phyloP scores from a whole-genome alignment of 2,797 vertebrate species.

The Poecilia gillii region DNA sequence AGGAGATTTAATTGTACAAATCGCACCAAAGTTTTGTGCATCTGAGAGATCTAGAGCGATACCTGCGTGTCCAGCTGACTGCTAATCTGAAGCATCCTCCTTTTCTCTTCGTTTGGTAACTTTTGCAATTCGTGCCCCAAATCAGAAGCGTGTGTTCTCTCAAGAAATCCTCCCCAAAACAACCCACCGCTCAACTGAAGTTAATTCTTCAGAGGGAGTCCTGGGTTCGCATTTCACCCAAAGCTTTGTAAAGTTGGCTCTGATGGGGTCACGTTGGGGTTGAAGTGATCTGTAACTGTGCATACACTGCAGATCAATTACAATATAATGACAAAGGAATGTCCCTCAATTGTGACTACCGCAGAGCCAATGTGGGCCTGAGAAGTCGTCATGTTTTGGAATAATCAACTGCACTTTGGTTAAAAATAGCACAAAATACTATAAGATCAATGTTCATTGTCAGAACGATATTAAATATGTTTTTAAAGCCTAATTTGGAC shows the following conservation, averaged over 20 bases:
- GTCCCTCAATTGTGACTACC: constrained; percentile 47
- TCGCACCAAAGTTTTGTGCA: not conserved
- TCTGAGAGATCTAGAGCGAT: not conserved
- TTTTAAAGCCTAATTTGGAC: not conserved
- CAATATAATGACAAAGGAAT: constrained; percentile 78
- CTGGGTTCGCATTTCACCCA: constrained; percentile 75
- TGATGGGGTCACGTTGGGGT: constrained; percentile 77
- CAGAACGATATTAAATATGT: not conserved
- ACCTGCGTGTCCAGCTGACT: constrained; percentile 14
- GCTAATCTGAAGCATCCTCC: constrained; percentile 44
- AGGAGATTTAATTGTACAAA: constrained; percentile 40
- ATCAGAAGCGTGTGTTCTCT: constrained; percentile 80
- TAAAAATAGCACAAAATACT: not conserved
- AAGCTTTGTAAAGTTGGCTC: constrained; percentile 79
- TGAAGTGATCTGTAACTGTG: constrained; percentile 63
- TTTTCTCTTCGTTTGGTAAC: constrained; percentile 12
- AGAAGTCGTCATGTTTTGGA: constrained; percentile 45
- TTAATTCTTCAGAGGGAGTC: constrained; percentile 75
- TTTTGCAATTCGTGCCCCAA: constrained; percentile 58
- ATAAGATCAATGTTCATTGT: not conserved
- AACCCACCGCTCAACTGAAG: constrained; percentile 71
- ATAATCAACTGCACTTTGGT: not conserved
- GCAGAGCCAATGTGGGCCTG: constrained; percentile 46
- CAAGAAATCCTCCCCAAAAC: constrained; percentile 54
- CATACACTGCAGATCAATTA: constrained; percentile 71